These are phyloP conservation scores for Pilophorus perplexus DNA, from an alignment of 2,888 invertebrate species.

Conservation along the genomic window DNA sequence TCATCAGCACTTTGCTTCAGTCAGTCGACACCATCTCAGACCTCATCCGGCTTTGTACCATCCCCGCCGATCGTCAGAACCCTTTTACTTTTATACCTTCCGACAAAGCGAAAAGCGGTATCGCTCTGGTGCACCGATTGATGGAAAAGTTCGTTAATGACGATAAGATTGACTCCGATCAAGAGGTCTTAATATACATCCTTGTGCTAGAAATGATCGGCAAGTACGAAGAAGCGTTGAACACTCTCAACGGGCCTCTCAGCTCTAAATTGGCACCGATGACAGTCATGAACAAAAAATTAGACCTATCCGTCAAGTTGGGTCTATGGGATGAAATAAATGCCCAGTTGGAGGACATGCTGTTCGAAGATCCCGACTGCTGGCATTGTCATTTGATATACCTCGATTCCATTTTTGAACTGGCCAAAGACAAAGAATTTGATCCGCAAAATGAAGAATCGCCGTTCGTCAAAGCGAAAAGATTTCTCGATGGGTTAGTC, in stretches of 20 bases:
- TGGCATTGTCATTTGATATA: conserved; percentile 44
- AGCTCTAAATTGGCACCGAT: conserved; percentile 65
- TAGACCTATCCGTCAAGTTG: conserved; percentile 70
- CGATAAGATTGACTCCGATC: conserved; percentile 87
- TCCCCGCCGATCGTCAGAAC: conserved; percentile 9
- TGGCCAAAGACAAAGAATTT: conserved; percentile 28
- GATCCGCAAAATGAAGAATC: conserved; percentile 32
- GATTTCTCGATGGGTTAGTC: conserved; percentile 70
- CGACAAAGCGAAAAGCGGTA: conserved; percentile 18
- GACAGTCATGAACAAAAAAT: conserved; percentile 57
- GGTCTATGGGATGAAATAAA: conserved; percentile 74
- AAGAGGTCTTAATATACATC: conserved; percentile 87
- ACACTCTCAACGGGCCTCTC: conserved; percentile 75
- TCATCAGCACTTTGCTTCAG: conserved; percentile 95
- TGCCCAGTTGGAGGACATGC: conserved; percentile 56
- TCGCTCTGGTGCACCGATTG: conserved; percentile 10
- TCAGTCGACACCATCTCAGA: conserved; percentile 55
- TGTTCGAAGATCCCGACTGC: conserved; percentile 62
- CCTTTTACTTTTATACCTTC: conserved; percentile 8
- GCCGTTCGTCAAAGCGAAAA: conserved; percentile 38
- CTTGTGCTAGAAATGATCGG: conserved; percentile 67
- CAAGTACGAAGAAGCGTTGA: conserved; percentile 77
- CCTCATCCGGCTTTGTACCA: conserved; percentile 23
- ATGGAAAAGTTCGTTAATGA: conserved; percentile 77
- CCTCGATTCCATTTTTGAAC: conserved; percentile 42